Conservation (phyloP, 1,140 invertebrate genomes). For the Diploscapter pachys region DNA sequence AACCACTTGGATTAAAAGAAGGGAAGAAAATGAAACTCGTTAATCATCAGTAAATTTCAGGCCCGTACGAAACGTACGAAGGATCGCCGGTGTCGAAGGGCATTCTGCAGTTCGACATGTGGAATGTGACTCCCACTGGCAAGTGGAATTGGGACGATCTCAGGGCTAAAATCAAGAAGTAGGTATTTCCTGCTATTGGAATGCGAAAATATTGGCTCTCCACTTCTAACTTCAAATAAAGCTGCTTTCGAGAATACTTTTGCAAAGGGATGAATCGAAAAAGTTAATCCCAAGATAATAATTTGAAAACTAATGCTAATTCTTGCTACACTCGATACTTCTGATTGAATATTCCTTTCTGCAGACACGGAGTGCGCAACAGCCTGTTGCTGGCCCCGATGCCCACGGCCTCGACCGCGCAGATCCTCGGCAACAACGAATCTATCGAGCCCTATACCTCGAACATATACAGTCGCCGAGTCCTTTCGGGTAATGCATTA, state of each 20-base stretch:
- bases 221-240: too few species aligned
- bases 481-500: constrained; percentile 73
- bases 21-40: too few species aligned
- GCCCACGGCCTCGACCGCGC: constrained; percentile 98
- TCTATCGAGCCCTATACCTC: constrained; percentile 96
- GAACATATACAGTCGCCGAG: constrained; percentile 89
- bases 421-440: constrained; percentile 98
- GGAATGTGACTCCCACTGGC: constrained; percentile 78
- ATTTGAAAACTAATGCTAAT: too few species aligned
- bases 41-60: background rate
- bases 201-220: too few species aligned
- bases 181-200: too few species aligned
- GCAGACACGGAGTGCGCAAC: constrained; percentile 80
- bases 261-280: too few species aligned
- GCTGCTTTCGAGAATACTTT: too few species aligned
- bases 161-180: constrained; percentile 74
- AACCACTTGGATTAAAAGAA: background rate
- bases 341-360: too few species aligned
- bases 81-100: constrained; percentile 90
- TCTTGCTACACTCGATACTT: too few species aligned
- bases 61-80: constrained; percentile 80
- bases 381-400: constrained; percentile 91
- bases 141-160: constrained; percentile 84
- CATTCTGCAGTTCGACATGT: constrained; percentile 97
- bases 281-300: too few species aligned